Conservation (phyloP, 2,888 invertebrate genomes). For the Blera fallax region DNA sequence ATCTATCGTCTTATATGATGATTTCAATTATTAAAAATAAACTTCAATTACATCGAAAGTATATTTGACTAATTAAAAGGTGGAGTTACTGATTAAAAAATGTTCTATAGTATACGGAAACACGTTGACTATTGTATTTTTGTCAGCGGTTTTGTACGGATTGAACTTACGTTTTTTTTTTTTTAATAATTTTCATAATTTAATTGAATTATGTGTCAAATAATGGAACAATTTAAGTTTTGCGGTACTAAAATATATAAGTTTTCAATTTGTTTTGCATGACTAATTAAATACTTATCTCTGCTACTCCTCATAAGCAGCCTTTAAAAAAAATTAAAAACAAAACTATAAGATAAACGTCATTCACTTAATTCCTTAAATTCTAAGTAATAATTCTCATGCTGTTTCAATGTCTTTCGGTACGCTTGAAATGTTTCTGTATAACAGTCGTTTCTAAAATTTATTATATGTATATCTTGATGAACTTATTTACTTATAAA, state of each 20-base stretch:
- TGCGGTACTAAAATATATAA: not conserved
- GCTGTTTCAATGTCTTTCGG: constrained; percentile 50
- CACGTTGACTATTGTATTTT: no score
- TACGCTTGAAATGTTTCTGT: constrained; percentile 59
- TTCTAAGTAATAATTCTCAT: constrained; percentile 19
- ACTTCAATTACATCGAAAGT: not conserved
- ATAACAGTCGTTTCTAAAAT: constrained; percentile 39
- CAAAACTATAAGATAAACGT: not conserved
- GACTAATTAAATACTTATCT: not conserved
- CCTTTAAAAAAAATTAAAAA: not conserved
- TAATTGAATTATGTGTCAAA: no score
- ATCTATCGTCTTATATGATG: not conserved
- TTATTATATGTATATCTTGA: constrained; percentile 42
- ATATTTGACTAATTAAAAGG: no score
- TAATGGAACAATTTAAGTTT: not conserved
- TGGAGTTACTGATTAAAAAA: no score
- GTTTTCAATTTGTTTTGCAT: not conserved
- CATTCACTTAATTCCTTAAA: constrained; percentile 2
- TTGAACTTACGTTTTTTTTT: not conserved
- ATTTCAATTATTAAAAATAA: not conserved
- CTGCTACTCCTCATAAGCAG: not conserved
- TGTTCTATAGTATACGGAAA: no score
- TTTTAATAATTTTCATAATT: not conserved
- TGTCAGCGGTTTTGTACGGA: no score
- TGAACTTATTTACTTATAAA: constrained; percentile 37